Conservation (phyloP, 2,113 vertebrate genomes). For the Sinocyclocheilus anophthalmus region DNA sequence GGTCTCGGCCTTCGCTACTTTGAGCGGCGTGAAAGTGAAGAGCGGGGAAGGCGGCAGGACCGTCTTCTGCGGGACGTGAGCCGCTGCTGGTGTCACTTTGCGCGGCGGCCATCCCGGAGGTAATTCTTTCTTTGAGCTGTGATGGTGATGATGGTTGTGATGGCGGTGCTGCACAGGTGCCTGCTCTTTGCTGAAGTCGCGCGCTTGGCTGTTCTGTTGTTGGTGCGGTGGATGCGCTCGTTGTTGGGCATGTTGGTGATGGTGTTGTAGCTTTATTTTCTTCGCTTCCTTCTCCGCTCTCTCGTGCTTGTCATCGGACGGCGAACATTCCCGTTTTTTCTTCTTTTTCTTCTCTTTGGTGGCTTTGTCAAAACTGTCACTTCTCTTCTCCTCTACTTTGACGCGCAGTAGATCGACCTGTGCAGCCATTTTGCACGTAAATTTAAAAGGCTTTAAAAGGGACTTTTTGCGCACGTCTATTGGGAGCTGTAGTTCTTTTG, state of each 20-base stretch:
- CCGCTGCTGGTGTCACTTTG: slow-evolving; percentile 62
- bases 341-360: slow-evolving; percentile 80
- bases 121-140: slow-evolving; percentile 61
- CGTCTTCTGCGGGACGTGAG: slow-evolving; percentile 61
- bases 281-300: slow-evolving; percentile 74
- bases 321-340: slow-evolving; percentile 75
- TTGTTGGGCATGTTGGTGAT: slow-evolving; percentile 70
- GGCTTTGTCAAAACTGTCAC: slow-evolving; percentile 67
- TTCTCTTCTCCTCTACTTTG: slow-evolving; percentile 79
- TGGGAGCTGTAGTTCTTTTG: slow-evolving; percentile 67
- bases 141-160: slow-evolving; percentile 46
- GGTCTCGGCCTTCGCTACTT: slow-evolving; percentile 77
- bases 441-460: slow-evolving; percentile 86
- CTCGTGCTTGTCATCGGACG: slow-evolving; percentile 66
- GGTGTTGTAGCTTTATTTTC: slow-evolving; percentile 74
- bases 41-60: slow-evolving; percentile 72
- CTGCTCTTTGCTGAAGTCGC: slow-evolving; percentile 63
- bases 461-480: slow-evolving; percentile 63
- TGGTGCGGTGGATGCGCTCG: slow-evolving; percentile 66
- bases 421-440: slow-evolving; percentile 93
- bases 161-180: slow-evolving; percentile 65
- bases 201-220: slow-evolving; percentile 65
- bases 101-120: slow-evolving; percentile 56
- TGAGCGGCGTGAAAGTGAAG: slow-evolving; percentile 85
- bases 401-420: slow-evolving; percentile 84